These are phyloP conservation scores for Drosophila obscura DNA, from an alignment of 1,140 invertebrate genomes.

Conservation along the genomic window DNA sequence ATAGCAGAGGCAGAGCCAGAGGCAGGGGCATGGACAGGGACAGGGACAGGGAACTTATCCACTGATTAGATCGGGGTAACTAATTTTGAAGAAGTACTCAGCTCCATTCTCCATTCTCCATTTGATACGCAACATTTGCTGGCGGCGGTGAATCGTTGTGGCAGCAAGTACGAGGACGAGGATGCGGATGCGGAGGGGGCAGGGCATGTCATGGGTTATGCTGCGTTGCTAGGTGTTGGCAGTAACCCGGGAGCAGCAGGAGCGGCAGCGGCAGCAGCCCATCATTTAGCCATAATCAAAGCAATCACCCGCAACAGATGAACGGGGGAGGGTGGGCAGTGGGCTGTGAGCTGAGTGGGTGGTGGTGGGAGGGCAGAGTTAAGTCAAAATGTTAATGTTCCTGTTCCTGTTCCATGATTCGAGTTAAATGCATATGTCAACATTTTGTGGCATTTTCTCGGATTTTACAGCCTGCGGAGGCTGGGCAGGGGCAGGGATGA, in stretches of 20 bases:
- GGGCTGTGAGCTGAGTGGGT: too few relatives aligned
- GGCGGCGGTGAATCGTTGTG: constrained; percentile 22
- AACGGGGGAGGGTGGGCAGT: neutral
- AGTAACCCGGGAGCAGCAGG: constrained; percentile 41
- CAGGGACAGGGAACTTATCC: constrained; percentile 19
- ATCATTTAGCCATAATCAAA: constrained; percentile 56
- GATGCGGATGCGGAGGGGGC: neutral
- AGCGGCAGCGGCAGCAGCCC: constrained; percentile 14
- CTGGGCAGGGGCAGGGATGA: too few relatives aligned
- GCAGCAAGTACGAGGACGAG: neutral
- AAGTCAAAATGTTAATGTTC: constrained; percentile 49
- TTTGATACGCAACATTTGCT: constrained; percentile 40
- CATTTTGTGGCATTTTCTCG: constrained; percentile 42
- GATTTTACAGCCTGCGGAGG: constrained; percentile 16
- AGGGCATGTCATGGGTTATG: neutral
- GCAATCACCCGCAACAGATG: constrained; percentile 45
- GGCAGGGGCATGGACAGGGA: too few relatives aligned
- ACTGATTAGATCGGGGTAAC: constrained; percentile 79
- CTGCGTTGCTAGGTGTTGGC: constrained; percentile 67
- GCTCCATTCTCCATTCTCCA: constrained; percentile 35
- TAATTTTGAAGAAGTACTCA: constrained; percentile 43
- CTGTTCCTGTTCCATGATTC: constrained; percentile 1
- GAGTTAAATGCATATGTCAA: constrained; percentile 48
- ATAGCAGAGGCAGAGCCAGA: neutral
- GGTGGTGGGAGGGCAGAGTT: neutral